These are phyloP conservation scores for Lutjanus campechanus DNA, from an alignment of 2,797 vertebrate species.

Conservation along the genomic window DNA sequence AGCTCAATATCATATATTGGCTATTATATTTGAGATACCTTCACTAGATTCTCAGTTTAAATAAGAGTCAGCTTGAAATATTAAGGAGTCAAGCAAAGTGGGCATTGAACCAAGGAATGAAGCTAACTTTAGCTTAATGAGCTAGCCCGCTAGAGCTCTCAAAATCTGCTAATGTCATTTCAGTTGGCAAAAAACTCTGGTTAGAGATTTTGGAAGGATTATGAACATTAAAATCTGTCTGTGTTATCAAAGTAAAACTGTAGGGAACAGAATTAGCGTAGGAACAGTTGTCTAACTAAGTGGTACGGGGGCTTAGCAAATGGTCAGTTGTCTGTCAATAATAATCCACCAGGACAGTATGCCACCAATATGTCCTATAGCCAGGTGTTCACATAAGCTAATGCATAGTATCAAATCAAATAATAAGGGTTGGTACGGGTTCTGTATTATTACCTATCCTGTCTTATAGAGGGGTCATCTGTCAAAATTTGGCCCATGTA, in stretches of 20 bases:
- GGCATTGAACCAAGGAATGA: not conserved
- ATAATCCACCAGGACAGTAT: too few relatives aligned
- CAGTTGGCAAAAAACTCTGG: too few relatives aligned
- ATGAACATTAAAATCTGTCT: not conserved
- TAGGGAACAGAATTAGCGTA: not conserved
- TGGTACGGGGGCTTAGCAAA: too few relatives aligned
- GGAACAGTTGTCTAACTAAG: not conserved
- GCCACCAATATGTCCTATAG: not conserved
- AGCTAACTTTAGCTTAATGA: not conserved
- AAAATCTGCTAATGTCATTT: not conserved
- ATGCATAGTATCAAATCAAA: too few relatives aligned
- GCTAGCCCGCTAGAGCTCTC: not conserved
- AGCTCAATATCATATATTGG: not conserved
- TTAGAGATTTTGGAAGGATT: not conserved
- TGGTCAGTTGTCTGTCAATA: too few relatives aligned
- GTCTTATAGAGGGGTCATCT: too few relatives aligned
- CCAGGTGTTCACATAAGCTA: too few relatives aligned
- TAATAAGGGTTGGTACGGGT: too few relatives aligned
- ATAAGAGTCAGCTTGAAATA: not conserved
- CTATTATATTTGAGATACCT: not conserved
- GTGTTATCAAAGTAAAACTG: not conserved
- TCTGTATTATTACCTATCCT: too few relatives aligned
- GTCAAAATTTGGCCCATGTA: not conserved
- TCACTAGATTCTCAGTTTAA: not conserved
- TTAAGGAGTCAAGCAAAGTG: not conserved